Percentiles rank a stretch among this genome's conserved stretches.
These are phyloP conservation scores for Cyprinodon diabolis DNA, from an alignment of 2,797 vertebrate genomes.

Conservation along the genomic window DNA sequence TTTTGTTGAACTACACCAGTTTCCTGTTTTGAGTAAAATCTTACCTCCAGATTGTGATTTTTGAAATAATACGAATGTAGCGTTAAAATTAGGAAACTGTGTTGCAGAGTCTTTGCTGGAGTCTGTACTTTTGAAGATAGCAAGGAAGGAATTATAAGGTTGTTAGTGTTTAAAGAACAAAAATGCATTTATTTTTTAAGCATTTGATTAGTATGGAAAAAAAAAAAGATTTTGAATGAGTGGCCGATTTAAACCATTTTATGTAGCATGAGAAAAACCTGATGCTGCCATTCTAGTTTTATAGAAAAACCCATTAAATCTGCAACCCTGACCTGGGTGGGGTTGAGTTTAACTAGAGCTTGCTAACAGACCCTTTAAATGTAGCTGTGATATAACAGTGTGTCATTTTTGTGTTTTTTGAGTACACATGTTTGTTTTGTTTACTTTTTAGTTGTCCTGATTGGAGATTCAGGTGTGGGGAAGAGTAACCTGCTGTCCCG, in stretches of 20 bases:
- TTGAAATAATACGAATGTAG: neutral
- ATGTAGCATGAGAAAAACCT: neutral
- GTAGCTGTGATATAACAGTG: neutral
- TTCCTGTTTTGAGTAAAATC: too few relatives aligned
- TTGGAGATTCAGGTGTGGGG: slow-evolving; percentile 95
- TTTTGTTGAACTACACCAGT: too few relatives aligned
- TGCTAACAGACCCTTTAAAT: neutral
- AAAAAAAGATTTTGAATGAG: neutral
- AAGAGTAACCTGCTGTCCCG: slow-evolving; percentile 84
- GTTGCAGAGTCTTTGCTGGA: neutral
- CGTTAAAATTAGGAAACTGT: too few relatives aligned
- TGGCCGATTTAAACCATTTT: neutral
- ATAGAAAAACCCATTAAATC: neutral
- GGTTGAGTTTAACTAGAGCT: neutral
- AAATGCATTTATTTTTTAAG: neutral
- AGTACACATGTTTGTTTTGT: neutral
- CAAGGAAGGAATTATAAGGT: neutral
- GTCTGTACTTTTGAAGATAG: neutral
- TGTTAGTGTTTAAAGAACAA: neutral
- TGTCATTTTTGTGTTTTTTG: neutral
- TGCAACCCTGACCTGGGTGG: neutral
- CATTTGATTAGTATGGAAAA: neutral
- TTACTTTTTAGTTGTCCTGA: slow-evolving; percentile 86
- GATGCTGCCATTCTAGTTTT: neutral
- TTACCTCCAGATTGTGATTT: neutral